These are phyloP conservation scores for Drusus annulatus DNA, from an alignment of 1,140 invertebrate species.

Conservation along the genomic window DNA sequence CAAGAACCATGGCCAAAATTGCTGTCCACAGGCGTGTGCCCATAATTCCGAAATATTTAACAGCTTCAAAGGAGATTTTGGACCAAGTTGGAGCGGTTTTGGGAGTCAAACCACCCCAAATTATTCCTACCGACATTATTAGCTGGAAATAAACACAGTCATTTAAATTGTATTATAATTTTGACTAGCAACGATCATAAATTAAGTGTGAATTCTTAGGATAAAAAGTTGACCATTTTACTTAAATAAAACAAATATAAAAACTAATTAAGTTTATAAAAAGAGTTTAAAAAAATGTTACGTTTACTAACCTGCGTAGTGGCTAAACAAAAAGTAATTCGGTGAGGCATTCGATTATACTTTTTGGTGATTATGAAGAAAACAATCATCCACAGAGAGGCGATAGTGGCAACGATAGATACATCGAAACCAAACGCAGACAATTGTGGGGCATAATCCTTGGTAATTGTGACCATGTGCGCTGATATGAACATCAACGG, in stretches of 20 bases:
- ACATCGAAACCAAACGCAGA: constrained; percentile 87
- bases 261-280: too few relatives aligned
- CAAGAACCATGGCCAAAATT: constrained; percentile 83
- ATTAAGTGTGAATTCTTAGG: too few relatives aligned
- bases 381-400: constrained; percentile 84
- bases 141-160: constrained; percentile 59
- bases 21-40: constrained; percentile 88
- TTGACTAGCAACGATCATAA: neutral
- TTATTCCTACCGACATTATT: constrained; percentile 74
- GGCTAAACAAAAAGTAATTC: constrained; percentile 83
- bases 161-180: neutral
- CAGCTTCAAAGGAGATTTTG: constrained; percentile 61
- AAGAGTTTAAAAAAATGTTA: too few relatives aligned
- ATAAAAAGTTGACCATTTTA: too few relatives aligned
- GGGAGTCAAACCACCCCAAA: constrained; percentile 71
- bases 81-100: constrained; percentile 61
- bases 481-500: constrained; percentile 96
- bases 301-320: constrained; percentile 80
- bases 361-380: constrained; percentile 85
- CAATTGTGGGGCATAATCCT: constrained; percentile 83
- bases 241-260: too few relatives aligned
- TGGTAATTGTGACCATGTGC: constrained; percentile 88
- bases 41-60: constrained; percentile 66
- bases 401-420: constrained; percentile 82
- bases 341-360: constrained; percentile 86